Evolutionary conservation across 2,113 vertebrate genomes (phyloP), one percentile per base, ranked within the genome.

Genomic region (Semicossyphus pulcher): DNA sequence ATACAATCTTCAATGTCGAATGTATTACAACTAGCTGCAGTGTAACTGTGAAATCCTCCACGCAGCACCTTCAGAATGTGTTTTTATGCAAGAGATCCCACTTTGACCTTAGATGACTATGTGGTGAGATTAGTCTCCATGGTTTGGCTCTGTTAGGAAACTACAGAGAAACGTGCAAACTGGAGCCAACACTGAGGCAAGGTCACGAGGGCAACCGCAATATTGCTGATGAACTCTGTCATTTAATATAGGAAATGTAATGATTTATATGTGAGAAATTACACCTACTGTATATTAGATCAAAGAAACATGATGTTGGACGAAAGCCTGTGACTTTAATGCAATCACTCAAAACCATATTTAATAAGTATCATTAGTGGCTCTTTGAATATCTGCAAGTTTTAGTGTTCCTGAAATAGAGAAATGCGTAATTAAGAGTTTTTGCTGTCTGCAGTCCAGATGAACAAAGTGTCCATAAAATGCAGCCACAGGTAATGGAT

Each of bases 381-480:
- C 45, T 70, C 45, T 36, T 54, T 76, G 67, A 72, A 71, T 59
- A 83, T 82, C 20, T 80, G 29, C 47, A 78, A 60, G 28, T 79
- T 80, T 84, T 16, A 66, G 58, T 80, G 64, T 59, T 78, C 58
- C 58, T 76, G 37, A 82, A 81, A 80, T 63, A 39, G 52, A 86
- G 53, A 85, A 82, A 77, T 78, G 47, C 34, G 52, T 47, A 78
- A 82, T 78, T 80, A 66, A 62, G 53, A 62, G 28, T 63, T 63
- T 76, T 68, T 76, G 52, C 58, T 81, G 65, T 81, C 60, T 44
- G 7, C 34, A 45, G 44, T 72, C 67, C 64, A 86, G 66, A 76
- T 68, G 58, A 74, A 81, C 45, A 78, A 77, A 49, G 48, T 63
- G 61, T 77, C 45, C 63, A 79, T 86, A 84, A 88, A 86, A 80